Conservation (phyloP, 2,113 vertebrate species). For the Apeltes quadracus region DNA sequence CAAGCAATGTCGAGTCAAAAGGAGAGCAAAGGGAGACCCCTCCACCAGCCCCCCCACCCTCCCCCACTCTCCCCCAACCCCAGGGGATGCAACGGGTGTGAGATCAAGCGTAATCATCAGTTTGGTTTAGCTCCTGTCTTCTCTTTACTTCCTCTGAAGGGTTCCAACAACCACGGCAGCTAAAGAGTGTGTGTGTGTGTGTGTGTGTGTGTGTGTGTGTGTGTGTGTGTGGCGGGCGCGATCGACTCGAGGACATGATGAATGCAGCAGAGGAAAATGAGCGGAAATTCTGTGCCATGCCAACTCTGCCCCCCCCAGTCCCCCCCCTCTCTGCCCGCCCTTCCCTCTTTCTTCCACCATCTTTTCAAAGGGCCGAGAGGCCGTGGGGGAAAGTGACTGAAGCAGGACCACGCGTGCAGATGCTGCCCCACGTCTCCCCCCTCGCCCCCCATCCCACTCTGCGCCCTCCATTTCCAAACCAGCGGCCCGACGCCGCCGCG, state of each 20-base stretch:
- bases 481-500: constrained; percentile 47
- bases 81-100: constrained; percentile 5
- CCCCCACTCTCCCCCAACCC: too few species aligned
- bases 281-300: constrained; percentile 71
- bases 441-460: constrained; percentile 52
- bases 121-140: constrained; percentile 13
- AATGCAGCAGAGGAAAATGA: constrained; percentile 72
- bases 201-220: too few species aligned
- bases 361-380: constrained; percentile 83
- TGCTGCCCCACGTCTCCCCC: constrained; percentile 70
- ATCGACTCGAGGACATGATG: constrained; percentile 61
- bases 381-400: constrained; percentile 77
- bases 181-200: constrained; percentile 12
- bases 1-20: constrained; percentile 7
- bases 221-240: too few species aligned
- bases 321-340: not conserved
- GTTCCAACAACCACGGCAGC: constrained; percentile 14
- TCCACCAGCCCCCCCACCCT: constrained; percentile 10
- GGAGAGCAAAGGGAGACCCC: not conserved
- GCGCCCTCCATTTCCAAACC: constrained; percentile 67
- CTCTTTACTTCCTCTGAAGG: constrained; percentile 55
- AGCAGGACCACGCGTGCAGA: constrained; percentile 78
- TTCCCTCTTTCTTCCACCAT: constrained; percentile 65
- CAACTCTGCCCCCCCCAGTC: constrained; percentile 56
- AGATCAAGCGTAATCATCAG: constrained; percentile 41